Evolutionary conservation across 2,888 invertebrate species (phyloP), one percentile per base, ranked within the genome.

Genomic region (Volucella inanis): DNA sequence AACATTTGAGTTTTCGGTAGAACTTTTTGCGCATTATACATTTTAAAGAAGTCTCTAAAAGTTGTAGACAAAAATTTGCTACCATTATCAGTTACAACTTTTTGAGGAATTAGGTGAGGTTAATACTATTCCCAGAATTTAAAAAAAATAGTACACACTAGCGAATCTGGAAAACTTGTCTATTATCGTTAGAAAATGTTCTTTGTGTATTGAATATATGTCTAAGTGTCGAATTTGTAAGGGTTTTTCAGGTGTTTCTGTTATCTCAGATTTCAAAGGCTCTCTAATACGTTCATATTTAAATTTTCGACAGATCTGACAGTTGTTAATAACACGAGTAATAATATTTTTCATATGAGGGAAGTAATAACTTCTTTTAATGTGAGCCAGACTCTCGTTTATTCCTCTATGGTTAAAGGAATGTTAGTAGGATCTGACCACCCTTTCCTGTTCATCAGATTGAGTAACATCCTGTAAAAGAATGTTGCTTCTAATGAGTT

Each of bases 111-210:
- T 8, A 83, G 85, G 39, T 83, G 4, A 87, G 45, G 12, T 67
- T 80, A 2, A 87, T 18, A 8, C 74, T 79, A 18, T 71, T 68
- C 68, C 87, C 75, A 9, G 79, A 49, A 39, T 70, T 11, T 22
- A 88, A 12, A 0, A 77, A 64, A 22, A n/a, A n/a, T n/a, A n/a
- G n/a, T 87, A 87, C 0, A 64, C 79, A 10, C 59, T 45, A 8
- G 87, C 78, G 18, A 88, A 87, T 65, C 85, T 88, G 3, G 76
- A 77, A 62, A 87, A 87, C 78, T 87, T 87, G 14, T 86, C 87
- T 11, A 87, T 76, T 12, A 88, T 76, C n/a, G 85, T 85, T 10
- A 86, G 49, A 12, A 75, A 47, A 39, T 70, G n/a, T 38, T 61
- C 15, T 1, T 55, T 61, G 14, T 70, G 9, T 8, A 77, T 39